These are phyloP conservation scores for Rhodeus uyekii DNA, from an alignment of 2,797 vertebrate species.

Conservation along the genomic window DNA sequence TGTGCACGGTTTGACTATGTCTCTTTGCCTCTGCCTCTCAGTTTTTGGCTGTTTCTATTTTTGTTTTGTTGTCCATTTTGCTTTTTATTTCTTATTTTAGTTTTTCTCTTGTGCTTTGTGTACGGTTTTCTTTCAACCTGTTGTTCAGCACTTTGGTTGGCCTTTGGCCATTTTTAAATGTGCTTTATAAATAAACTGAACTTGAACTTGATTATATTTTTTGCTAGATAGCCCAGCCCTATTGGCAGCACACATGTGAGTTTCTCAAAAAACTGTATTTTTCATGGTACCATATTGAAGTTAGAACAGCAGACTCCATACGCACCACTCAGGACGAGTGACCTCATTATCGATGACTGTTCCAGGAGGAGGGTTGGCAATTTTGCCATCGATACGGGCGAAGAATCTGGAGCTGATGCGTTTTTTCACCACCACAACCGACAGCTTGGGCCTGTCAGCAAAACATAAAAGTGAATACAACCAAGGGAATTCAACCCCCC, in stretches of 20 bases:
- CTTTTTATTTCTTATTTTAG: no score
- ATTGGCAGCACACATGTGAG: not conserved
- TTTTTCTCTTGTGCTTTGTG: no score
- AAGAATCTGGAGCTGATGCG: constrained; percentile 88
- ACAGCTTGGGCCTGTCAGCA: constrained; percentile 83
- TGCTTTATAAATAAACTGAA: no score
- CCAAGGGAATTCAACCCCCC: not conserved
- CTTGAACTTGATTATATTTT: no score
- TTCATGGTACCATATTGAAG: not conserved
- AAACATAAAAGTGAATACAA: constrained; percentile 13
- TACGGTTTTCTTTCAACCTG: no score
- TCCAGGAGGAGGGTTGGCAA: constrained; percentile 89
- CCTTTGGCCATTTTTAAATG: no score
- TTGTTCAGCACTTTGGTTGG: no score
- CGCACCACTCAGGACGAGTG: constrained; percentile 92
- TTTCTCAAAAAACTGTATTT: not conserved
- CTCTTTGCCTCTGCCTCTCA: no score
- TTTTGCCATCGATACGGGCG: constrained; percentile 67
- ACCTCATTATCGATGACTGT: constrained; percentile 89
- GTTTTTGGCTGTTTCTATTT: no score
- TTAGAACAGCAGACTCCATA: not conserved
- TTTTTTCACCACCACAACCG: constrained; percentile 95
- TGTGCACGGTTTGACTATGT: no score
- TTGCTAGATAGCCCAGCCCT: no score
- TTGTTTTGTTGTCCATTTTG: no score